A percentile compares a stretch with the other conserved stretches of the same genome.
Conservation (phyloP, 1,140 invertebrate species). For the Drosophila carrolli region DNA sequence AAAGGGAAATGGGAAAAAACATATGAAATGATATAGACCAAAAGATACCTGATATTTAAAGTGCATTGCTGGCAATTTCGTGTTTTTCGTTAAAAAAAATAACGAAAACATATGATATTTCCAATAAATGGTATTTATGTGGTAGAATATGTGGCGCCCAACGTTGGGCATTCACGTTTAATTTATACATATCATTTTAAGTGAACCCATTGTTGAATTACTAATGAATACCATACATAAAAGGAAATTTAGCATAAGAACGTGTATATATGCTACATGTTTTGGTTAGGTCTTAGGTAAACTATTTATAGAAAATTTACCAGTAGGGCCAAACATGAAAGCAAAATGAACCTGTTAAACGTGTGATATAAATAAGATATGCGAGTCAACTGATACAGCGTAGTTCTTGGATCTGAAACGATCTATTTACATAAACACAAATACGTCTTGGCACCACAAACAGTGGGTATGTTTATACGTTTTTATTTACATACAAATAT, state of each 20-base stretch:
- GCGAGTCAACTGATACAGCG: background rate
- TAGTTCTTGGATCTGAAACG: conserved; percentile 23
- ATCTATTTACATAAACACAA: conserved; percentile 36
- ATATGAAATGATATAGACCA: background rate
- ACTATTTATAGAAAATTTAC: too few relatives aligned
- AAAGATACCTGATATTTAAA: conserved; percentile 3
- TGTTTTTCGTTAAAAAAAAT: too few relatives aligned
- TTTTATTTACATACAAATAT: conserved; percentile 22
- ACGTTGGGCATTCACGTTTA: background rate
- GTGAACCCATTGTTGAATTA: too few relatives aligned
- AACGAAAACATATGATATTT: too few relatives aligned
- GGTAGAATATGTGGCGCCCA: background rate
- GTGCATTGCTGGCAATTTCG: too few relatives aligned
- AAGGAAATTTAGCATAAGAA: too few relatives aligned
- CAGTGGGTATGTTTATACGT: conserved; percentile 12
- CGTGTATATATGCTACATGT: background rate
- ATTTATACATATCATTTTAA: too few relatives aligned
- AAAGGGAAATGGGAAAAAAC: conserved; percentile 28
- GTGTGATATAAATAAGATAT: conserved; percentile 22
- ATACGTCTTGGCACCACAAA: conserved; percentile 21
- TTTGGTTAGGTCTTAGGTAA: background rate
- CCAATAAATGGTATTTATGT: background rate
- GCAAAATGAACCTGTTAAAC: conserved; percentile 13
- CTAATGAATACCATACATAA: background rate
- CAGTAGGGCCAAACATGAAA: background rate